phyloP scores from a whole-genome alignment of 2,113 vertebrate genomes.

The Apaloderma vittatum region DNA sequence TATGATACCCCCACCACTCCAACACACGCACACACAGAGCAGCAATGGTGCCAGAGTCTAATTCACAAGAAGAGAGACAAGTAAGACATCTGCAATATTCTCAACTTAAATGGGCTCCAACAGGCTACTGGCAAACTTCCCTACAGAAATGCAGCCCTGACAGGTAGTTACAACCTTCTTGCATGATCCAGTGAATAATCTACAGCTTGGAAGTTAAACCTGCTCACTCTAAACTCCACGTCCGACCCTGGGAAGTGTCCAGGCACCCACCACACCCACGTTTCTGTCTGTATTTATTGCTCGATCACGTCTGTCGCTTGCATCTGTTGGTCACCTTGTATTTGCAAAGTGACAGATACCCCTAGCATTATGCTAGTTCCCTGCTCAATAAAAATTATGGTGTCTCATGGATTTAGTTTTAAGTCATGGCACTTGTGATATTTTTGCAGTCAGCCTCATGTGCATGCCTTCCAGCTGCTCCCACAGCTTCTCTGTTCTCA shows the following conservation, averaged over 20 bases:
- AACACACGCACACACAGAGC: fast-evolving
- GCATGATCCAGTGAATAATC: background rate
- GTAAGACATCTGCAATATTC: background rate
- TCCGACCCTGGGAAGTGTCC: background rate
- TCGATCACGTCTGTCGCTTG: background rate
- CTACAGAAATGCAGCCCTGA: background rate
- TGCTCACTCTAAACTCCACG: background rate
- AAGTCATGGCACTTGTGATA: background rate
- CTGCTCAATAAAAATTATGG: background rate
- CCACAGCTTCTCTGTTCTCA: background rate
- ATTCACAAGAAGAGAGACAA: background rate
- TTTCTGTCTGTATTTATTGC: background rate
- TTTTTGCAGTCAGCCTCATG: background rate
- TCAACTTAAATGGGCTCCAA: background rate
- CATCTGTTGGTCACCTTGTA: background rate
- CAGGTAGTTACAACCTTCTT: conserved; percentile 5
- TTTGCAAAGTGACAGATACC: background rate
- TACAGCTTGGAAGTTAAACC: background rate
- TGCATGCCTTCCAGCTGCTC: background rate
- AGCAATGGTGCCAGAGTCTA: background rate
- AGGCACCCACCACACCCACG: background rate
- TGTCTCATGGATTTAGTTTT: background rate
- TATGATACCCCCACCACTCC: background rate
- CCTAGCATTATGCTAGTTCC: background rate
- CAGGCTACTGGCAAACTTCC: conserved; percentile 16